Percentiles rank a stretch among this genome's conserved stretches.
These are phyloP conservation scores for Vombatus ursinus DNA, from an alignment of 2,113 vertebrate species.

Conservation along the genomic window DNA sequence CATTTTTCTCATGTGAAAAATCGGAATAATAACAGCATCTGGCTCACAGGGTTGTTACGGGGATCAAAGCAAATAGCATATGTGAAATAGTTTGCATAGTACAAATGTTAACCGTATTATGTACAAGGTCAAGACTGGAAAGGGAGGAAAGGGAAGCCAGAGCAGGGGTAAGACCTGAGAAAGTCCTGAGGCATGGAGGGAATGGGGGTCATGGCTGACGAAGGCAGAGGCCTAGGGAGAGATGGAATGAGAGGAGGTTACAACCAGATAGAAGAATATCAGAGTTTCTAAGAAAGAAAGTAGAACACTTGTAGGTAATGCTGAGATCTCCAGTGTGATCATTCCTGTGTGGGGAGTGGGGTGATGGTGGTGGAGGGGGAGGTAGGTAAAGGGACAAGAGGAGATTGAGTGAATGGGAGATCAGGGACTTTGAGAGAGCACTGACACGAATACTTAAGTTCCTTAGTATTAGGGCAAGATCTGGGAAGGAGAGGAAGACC, in stretches of 20 bases:
- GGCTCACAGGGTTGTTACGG: background rate
- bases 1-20: constrained; percentile 45
- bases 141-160: background rate
- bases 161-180: background rate
- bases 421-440: background rate
- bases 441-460: background rate
- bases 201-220: no score
- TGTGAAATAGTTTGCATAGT: background rate
- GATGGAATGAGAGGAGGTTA: background rate
- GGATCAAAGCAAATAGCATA: background rate
- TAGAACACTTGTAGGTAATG: background rate
- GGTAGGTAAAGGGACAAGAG: background rate
- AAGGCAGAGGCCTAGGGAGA: no score
- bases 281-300: background rate
- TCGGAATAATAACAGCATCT: background rate
- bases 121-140: no score
- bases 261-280: background rate
- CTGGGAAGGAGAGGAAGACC: background rate
- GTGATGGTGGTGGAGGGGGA: background rate
- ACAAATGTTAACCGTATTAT: no score
- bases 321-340: background rate
- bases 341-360: background rate
- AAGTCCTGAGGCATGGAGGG: background rate
- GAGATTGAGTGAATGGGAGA: background rate
- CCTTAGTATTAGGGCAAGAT: background rate